These are phyloP conservation scores for Perizoma affinitatum DNA, from an alignment of 2,888 invertebrate genomes.

Conservation along the genomic window DNA sequence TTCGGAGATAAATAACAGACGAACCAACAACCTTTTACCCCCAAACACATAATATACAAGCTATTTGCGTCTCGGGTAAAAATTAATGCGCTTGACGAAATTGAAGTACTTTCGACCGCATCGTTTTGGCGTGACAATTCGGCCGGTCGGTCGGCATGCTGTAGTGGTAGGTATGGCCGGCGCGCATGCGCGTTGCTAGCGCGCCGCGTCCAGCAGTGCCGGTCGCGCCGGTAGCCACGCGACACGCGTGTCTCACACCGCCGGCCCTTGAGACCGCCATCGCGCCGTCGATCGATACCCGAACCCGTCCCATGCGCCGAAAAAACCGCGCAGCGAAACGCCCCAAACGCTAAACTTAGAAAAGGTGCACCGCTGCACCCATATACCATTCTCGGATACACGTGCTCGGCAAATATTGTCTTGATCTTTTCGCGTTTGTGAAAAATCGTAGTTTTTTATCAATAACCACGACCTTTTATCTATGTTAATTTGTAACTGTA, in stretches of 20 bases:
- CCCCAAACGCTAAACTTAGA: conserved; percentile 66
- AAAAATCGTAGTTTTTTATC: conserved; percentile 10
- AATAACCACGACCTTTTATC: conserved; percentile 2
- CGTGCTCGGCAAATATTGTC: conserved; percentile 41
- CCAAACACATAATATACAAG: no score
- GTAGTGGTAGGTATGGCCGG: conserved; percentile 41
- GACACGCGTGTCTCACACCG: conserved; percentile 68
- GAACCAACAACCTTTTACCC: no score
- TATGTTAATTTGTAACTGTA: conserved; percentile 5
- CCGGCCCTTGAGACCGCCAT: conserved; percentile 40
- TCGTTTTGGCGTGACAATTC: conserved; percentile 32
- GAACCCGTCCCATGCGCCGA: conserved; percentile 53
- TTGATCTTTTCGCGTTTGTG: conserved; percentile 38
- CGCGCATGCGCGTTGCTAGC: conserved; percentile 69
- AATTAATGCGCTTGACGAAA: conserved; percentile 2
- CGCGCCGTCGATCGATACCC: conserved; percentile 50
- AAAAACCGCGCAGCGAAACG: conserved; percentile 51
- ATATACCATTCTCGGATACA: conserved; percentile 46
- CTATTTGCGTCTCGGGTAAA: conserved; percentile 1
- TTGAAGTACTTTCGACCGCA: conserved; percentile 24
- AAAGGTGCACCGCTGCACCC: conserved; percentile 70
- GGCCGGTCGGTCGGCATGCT: conserved; percentile 23
- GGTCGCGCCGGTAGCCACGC: conserved; percentile 78
- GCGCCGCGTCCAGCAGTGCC: conserved; percentile 67
- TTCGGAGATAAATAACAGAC: no score